Conservation (phyloP, 1,140 invertebrate genomes). For the Drosophila parvula region DNA sequence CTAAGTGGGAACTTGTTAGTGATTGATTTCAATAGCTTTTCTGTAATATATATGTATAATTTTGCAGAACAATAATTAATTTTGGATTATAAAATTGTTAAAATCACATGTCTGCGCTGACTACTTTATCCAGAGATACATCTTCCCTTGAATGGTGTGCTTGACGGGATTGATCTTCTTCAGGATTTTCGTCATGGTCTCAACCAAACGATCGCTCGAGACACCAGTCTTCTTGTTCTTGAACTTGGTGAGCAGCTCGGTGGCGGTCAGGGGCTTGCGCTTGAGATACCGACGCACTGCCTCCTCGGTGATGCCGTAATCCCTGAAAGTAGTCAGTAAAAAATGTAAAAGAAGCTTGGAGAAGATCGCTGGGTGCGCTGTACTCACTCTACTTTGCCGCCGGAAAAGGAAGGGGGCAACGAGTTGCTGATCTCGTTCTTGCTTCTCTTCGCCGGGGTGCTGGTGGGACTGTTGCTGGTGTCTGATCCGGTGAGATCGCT, state of each 20-base stretch:
- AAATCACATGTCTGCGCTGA: conserved; percentile 24
- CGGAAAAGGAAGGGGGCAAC: conserved; percentile 76
- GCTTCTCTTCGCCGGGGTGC: conserved; percentile 86
- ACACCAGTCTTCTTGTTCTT: conserved; percentile 97
- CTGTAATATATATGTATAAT: not conserved
- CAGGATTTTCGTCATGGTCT: conserved; percentile 96
- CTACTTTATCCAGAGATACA: conserved; percentile 89
- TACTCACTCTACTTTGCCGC: conserved; percentile 79
- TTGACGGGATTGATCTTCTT: conserved; percentile 97
- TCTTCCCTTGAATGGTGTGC: conserved; percentile 96
- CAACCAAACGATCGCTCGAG: conserved; percentile 94
- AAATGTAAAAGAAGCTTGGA: not conserved
- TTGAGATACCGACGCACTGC: conserved; percentile 96
- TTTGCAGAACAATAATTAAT: conserved; percentile 7
- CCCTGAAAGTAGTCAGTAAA: conserved; percentile 85
- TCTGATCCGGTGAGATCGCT: conserved; percentile 85
- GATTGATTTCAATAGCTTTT: not conserved
- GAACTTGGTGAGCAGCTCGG: conserved; percentile 97
- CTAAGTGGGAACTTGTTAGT: not conserved
- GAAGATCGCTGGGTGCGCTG: not conserved
- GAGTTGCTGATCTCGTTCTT: conserved; percentile 85
- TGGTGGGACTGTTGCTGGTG: conserved; percentile 82
- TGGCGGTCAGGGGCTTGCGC: conserved; percentile 98
- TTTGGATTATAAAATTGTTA: conserved; percentile 9
- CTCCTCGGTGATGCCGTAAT: conserved; percentile 96